Conservation (phyloP, 1,140 invertebrate genomes). For the Listronotus bonariensis region DNA sequence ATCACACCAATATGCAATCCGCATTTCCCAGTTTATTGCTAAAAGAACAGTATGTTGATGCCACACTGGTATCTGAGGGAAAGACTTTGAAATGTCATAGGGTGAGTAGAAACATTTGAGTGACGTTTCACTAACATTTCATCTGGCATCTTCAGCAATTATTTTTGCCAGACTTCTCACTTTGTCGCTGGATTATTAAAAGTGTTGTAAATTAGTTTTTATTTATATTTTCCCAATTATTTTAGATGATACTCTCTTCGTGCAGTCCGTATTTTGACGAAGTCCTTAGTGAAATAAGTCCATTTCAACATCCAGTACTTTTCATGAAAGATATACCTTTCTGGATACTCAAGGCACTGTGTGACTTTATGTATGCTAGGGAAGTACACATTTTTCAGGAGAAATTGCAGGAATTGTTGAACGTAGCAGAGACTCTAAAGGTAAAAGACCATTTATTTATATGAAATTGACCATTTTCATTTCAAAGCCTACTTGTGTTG, state of each 20-base stretch:
- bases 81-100: slow-evolving; percentile 57
- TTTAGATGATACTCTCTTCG: slow-evolving; percentile 65
- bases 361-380: slow-evolving; percentile 65
- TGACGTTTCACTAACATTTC: no score
- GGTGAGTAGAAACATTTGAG: slow-evolving; percentile 41
- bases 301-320: slow-evolving; percentile 68
- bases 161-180: no score
- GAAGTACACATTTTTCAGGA: slow-evolving; percentile 60
- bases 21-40: slow-evolving; percentile 61
- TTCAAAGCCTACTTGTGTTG: no score
- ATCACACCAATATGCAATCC: slow-evolving; percentile 70
- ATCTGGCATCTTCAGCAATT: no score
- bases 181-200: no score
- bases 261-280: slow-evolving; percentile 69
- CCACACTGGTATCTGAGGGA: slow-evolving; percentile 62
- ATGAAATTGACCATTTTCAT: no score
- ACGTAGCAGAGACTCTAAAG: slow-evolving; percentile 57
- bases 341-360: slow-evolving; percentile 59
- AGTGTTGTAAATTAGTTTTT: no score
- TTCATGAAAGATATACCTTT: slow-evolving; percentile 66
- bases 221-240: slow-evolving; percentile 19
- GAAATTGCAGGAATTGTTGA: slow-evolving; percentile 54
- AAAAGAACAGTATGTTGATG: slow-evolving; percentile 62
- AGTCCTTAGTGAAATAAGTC: slow-evolving; percentile 63
- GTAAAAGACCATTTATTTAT: slow-evolving; percentile 39